Conservation (phyloP, 2,113 vertebrate genomes). For the Oriolus oriolus region DNA sequence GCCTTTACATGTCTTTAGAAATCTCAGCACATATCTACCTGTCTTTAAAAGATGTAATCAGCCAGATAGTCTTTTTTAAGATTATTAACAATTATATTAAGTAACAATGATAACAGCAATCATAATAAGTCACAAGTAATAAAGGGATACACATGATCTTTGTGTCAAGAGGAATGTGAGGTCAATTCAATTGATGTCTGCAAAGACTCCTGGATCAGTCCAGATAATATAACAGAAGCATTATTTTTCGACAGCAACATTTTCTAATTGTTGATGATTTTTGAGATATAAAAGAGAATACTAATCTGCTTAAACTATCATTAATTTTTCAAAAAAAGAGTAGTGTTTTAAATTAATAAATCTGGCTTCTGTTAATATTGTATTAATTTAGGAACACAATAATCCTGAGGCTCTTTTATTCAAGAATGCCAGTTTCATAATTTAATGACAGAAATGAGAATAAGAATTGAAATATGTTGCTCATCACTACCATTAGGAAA, state of each 20-base stretch:
- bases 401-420: not conserved
- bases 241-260: not conserved
- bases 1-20: not conserved
- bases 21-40: not conserved
- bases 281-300: not conserved
- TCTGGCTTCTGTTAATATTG: not conserved
- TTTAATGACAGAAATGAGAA: not conserved
- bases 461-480: not conserved
- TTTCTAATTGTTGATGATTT: not conserved
- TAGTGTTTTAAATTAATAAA: constrained; percentile 6
- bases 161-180: not conserved
- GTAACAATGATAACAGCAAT: not conserved
- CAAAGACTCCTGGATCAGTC: not conserved
- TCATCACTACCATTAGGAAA: not conserved
- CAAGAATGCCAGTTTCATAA: not conserved
- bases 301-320: not conserved
- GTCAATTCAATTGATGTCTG: not conserved
- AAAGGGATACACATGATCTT: not conserved
- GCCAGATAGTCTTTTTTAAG: not conserved
- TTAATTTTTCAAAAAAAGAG: not conserved
- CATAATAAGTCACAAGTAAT: not conserved
- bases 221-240: not conserved
- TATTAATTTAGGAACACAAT: not conserved
- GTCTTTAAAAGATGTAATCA: not conserved
- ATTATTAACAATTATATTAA: not conserved